phyloP scores from a whole-genome alignment of 2,888 invertebrate species.

The Chromoteleia sp. region DNA sequence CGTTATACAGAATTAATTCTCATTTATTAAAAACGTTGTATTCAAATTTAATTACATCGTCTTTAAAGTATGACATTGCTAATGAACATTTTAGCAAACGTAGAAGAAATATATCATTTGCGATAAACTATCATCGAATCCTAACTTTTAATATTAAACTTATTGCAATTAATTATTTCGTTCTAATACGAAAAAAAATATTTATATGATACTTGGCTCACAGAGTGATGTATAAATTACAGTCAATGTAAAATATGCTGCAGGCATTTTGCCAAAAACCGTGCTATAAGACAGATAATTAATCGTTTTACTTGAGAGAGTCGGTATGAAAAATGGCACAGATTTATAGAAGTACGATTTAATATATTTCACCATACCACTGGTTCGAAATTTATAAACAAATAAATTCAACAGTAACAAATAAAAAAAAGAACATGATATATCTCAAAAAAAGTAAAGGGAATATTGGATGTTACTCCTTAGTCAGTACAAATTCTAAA shows the following conservation, averaged over 20 bases:
- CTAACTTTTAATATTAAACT: constrained; percentile 12
- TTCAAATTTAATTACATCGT: neutral
- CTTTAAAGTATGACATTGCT: neutral
- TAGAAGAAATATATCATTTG: neutral
- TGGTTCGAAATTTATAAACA: constrained; percentile 50
- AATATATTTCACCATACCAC: constrained; percentile 31
- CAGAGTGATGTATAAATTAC: constrained; percentile 65
- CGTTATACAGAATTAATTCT: too few species aligned
- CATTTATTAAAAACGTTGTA: neutral
- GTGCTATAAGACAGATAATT: constrained; percentile 66
- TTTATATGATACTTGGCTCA: constrained; percentile 63
- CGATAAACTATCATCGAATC: neutral
- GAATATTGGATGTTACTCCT: too few species aligned
- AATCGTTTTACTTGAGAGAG: constrained; percentile 66
- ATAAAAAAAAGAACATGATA: too few species aligned
- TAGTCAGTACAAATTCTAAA: too few species aligned
- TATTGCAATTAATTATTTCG: constrained; percentile 41
- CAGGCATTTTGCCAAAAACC: constrained; percentile 63
- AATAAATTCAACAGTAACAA: constrained; percentile 50
- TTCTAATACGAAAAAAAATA: constrained; percentile 45
- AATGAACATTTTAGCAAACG: neutral
- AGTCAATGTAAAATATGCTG: constrained; percentile 67
- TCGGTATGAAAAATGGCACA: constrained; percentile 58
- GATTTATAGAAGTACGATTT: constrained; percentile 61
- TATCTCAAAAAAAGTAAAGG: too few species aligned